These are phyloP conservation scores for Lycia hirtaria DNA, from an alignment of 2,888 invertebrate genomes.

Conservation along the genomic window DNA sequence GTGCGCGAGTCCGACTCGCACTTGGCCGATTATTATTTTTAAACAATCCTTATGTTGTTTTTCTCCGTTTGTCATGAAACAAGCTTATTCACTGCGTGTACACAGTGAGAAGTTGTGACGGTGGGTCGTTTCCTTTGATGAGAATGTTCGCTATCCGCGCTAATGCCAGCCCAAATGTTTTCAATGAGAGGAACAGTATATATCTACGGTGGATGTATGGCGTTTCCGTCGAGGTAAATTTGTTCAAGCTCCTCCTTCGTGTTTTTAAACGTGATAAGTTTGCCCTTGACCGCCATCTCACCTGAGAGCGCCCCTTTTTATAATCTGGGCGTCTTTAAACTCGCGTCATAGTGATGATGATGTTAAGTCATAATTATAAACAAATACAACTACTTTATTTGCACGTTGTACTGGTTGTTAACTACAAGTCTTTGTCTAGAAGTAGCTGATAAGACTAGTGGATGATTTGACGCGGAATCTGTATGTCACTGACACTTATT, in stretches of 20 bases:
- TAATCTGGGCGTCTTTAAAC: no score
- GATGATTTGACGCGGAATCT: not conserved
- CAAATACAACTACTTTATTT: not conserved
- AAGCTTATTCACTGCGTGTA: conserved; percentile 6
- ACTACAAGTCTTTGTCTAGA: not conserved
- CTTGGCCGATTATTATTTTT: no score
- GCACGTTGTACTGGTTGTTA: not conserved
- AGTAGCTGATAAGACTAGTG: conserved; percentile 3
- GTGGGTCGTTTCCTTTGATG: conserved; percentile 11
- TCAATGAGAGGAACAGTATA: conserved; percentile 1
- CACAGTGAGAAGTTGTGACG: not conserved
- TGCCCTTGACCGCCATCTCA: no score
- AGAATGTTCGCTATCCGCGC: conserved; percentile 11
- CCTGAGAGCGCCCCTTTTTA: no score
- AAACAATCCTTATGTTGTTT: no score
- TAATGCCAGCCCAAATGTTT: conserved; percentile 15
- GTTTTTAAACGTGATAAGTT: no score
- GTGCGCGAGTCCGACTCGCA: no score
- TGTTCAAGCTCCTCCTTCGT: conserved; percentile 1
- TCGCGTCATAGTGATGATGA: no score
- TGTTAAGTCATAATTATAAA: not conserved
- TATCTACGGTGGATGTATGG: not conserved
- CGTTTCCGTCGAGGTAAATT: conserved; percentile 8
- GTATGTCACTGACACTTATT: conserved; percentile 2
- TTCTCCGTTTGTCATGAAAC: no score